phyloP scores from a whole-genome alignment of 2,888 invertebrate genomes.

The Hirtodrosophila duncani region DNA sequence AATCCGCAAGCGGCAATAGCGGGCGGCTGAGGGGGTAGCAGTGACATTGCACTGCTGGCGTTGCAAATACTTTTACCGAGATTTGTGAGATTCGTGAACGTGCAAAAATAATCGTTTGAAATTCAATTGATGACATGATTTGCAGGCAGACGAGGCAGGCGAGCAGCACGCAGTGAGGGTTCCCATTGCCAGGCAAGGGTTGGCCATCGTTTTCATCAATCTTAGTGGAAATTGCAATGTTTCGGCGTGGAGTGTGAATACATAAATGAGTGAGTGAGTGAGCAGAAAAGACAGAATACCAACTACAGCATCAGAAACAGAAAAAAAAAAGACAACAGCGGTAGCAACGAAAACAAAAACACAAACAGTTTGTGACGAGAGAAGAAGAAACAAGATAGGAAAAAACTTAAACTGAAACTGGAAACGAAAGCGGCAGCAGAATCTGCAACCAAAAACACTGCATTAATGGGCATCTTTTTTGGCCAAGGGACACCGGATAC shows the following conservation, averaged over 20 bases:
- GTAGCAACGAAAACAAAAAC: constrained; percentile 14
- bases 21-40: not conserved
- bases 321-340: constrained; percentile 7
- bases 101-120: constrained; percentile 68
- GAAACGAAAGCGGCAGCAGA: too few species aligned
- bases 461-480: constrained; percentile 48
- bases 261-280: constrained; percentile 50
- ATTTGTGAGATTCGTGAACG: constrained; percentile 65
- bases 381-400: too few species aligned
- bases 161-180: constrained; percentile 9
- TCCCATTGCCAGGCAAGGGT: constrained; percentile 38
- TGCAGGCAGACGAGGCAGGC: constrained; percentile 35
- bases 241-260: constrained; percentile 64
- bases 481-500: too few species aligned
- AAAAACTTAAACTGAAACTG: too few species aligned
- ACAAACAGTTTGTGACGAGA: too few species aligned
- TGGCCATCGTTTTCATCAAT: constrained; percentile 73
- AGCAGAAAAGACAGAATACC: constrained; percentile 9
- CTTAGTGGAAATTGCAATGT: constrained; percentile 72
- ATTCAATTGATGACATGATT: constrained; percentile 72
- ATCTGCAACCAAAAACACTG: too few species aligned
- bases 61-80: constrained; percentile 48
- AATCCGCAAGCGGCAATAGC: constrained; percentile 10
- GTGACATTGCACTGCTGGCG: constrained; percentile 21
- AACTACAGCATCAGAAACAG: constrained; percentile 20